phyloP scores from a whole-genome alignment of 1,140 invertebrate species.

The Drosophila cardini region DNA sequence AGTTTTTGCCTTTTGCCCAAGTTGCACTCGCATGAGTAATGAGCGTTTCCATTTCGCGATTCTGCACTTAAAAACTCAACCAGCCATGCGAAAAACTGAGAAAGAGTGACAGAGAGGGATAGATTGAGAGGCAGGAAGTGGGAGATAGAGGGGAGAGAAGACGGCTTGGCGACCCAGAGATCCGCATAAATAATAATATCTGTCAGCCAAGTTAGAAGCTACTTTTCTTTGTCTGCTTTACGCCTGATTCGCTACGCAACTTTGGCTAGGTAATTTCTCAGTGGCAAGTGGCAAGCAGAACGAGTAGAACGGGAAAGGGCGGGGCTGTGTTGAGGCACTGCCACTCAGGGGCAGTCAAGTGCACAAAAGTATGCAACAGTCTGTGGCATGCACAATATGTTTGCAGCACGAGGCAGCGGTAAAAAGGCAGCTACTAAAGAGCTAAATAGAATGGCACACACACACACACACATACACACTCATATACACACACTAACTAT shows the following conservation, averaged over 20 bases:
- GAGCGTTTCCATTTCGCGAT: slow-evolving; percentile 51
- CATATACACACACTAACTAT: slow-evolving; percentile 16
- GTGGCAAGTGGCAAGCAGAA: not conserved
- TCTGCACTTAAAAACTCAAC: slow-evolving; percentile 49
- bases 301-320: not conserved
- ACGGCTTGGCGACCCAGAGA: slow-evolving; percentile 36
- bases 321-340: not conserved
- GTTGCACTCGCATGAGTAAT: slow-evolving; percentile 52
- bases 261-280: slow-evolving; percentile 67
- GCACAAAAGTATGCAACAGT: slow-evolving; percentile 66
- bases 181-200: slow-evolving; percentile 74
- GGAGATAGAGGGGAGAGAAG: not conserved
- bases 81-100: slow-evolving; percentile 23
- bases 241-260: slow-evolving; percentile 73
- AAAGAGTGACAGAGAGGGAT: not conserved
- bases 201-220: slow-evolving; percentile 53
- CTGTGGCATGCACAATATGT: slow-evolving; percentile 65
- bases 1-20: slow-evolving; percentile 41
- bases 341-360: slow-evolving; percentile 57
- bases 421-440: slow-evolving; percentile 50
- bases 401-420: slow-evolving; percentile 23
- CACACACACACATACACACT: slow-evolving; percentile 7
- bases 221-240: slow-evolving; percentile 67
- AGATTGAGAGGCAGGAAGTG: slow-evolving; percentile 10
- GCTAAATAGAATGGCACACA: slow-evolving; percentile 50